These are phyloP conservation scores for Bombus affinis DNA, from an alignment of 1,140 invertebrate species.

Conservation along the genomic window DNA sequence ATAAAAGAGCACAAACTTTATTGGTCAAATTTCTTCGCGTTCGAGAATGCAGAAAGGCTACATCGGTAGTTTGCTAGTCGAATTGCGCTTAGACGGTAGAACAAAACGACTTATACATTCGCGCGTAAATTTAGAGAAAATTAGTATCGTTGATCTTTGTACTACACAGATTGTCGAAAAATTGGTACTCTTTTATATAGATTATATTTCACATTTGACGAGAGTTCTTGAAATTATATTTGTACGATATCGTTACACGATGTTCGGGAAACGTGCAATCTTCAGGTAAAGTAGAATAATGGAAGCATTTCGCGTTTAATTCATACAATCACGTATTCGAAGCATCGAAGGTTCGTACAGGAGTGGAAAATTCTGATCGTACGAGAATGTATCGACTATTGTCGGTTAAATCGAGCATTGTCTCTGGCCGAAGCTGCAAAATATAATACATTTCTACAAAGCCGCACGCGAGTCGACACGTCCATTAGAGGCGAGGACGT, in stretches of 20 bases:
- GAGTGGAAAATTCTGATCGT: not conserved
- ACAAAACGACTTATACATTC: no score
- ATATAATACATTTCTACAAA: conserved; percentile 36
- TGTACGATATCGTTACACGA: not conserved
- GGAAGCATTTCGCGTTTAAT: not conserved
- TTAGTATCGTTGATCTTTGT: not conserved
- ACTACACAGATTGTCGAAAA: no score
- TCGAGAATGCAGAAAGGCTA: not conserved
- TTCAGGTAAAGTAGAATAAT: not conserved
- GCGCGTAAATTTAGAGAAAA: no score
- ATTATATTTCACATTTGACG: no score
- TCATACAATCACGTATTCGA: not conserved
- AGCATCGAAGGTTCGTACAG: no score
- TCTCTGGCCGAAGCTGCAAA: conserved; percentile 32
- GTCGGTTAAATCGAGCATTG: conserved; percentile 41
- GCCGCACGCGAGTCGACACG: conserved; percentile 31
- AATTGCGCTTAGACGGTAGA: not conserved
- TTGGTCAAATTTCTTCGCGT: conserved; percentile 6
- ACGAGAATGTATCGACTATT: not conserved
- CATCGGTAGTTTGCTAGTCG: not conserved
- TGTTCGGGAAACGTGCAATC: no score
- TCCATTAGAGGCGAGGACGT: conserved; percentile 48
- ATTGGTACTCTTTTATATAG: not conserved
- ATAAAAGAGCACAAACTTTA: not conserved
- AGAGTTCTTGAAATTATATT: not conserved